Evolutionary conservation across 1,140 invertebrate species (phyloP), one percentile per base, ranked within the genome.

Genomic region (Daktulosphaira vitifoliae): DNA sequence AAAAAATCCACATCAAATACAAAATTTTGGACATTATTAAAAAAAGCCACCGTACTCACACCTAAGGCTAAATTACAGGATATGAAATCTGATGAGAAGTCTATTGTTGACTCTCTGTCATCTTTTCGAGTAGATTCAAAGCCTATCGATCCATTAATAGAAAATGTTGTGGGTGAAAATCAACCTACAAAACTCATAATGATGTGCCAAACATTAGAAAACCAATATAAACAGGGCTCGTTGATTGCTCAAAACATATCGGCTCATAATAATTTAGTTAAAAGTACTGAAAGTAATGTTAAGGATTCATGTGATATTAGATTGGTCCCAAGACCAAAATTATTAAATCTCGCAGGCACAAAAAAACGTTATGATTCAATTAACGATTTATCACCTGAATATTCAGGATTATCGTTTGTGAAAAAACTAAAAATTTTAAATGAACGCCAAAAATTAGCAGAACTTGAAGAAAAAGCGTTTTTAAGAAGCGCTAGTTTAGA

Each of bases 381-480:
- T 4, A 88, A 90, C 70, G 89, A 92, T 73, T 74, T 92, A 13
- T 90, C 87, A n/a, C 89, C 89, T 0, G 89, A 92, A 72, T 91
- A 90, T 69, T 84, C 86, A 26, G 85, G 87, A n/a, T 72, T 92
- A 50, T 88, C 89, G 0, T 92, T 91, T 71, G 88, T 92, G 2
- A 91, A 91, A 75, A 89, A 89, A 68, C 73, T 92, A 39, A 90
- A 91, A 77, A 90, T 92, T 62, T 76, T 92, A 15, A 90, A 92
- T 72, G 89, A 92, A 75, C 78, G 88, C 15, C 89, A 92, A 73
- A 91, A 90, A 76, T 74, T 91, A 37, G 88, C 86, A 16, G 87
- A 90, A 72, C 73, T 90, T 25, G 86, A 90, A 71, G 82, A 81
- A 69, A 84, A 83, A 2, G 81, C 86, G 1, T 81, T 82, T 71